Evolutionary conservation across 2,888 invertebrate genomes (phyloP), one percentile per base, ranked within the genome.

Genomic region (Dendrolimus houi): DNA sequence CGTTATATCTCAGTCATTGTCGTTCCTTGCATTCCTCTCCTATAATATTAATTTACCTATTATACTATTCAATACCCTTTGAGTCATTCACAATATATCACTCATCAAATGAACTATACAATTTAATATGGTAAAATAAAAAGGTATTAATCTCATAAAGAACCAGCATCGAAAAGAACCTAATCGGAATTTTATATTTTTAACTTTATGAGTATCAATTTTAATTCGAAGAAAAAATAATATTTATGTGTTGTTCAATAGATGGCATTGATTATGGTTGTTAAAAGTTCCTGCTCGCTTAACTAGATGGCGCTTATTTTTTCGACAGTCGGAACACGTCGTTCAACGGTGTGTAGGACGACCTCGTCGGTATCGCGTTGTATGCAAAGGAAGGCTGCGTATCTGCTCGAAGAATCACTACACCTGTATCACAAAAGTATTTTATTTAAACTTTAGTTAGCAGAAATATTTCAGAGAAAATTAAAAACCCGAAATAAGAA

Each of bases 321-420:
- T 81, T 87, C 42, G 66, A 74, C 57, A 88, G 77, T 72, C 89
- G 79, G 66, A 90, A 91, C 1, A 91, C 88, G 63, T 91, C 90
- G 69, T 91, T 89, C 60, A 90, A 79, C 0, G 89, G 87, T n/a
- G 87, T 58, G 72, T 91, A 91, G 7, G 91, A 86, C 57, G 91
- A 87, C 65, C 89, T 71, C 56, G 89, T 84, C 0, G 91, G 82
- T 60, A 89, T 88, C 52, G 86, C 78, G 69, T 91, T 89, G 77
- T 79, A 91, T 1, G 82, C 79, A 64, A 77, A 89, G 1, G 87
- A 71, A 0, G 93, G 91, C 76, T 96, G 95, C 29, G 95, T 94
- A 79, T 96, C 95, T 10, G 96, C 96, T 71, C 96, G 92, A 56
- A 96, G 90, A 74, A 96, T 96, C 56, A 96, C 96, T 64, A 96